phyloP scores from a whole-genome alignment of 2,888 invertebrate species.

The Synergus japonicus region DNA sequence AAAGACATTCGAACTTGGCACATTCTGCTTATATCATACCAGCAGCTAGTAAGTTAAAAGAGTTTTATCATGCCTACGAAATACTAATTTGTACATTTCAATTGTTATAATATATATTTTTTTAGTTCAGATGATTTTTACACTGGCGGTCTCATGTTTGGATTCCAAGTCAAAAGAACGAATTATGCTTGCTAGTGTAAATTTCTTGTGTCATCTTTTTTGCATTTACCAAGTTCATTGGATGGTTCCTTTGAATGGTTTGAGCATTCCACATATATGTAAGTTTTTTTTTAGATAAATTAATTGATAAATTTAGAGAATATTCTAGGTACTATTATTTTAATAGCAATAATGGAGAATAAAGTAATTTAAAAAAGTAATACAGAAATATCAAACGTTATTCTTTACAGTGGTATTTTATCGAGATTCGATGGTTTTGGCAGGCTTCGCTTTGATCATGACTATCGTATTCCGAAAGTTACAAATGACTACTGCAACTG shows the following conservation, averaged over 20 bases:
- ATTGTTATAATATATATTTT: constrained; percentile 49
- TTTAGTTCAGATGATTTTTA: constrained; percentile 80
- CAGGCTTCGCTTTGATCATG: constrained; percentile 66
- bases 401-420: constrained; percentile 69
- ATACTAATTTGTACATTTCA: constrained; percentile 9
- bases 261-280: constrained; percentile 81
- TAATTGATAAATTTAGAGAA: background rate
- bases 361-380: background rate
- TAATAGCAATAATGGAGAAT: background rate
- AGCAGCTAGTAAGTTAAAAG: constrained; percentile 71
- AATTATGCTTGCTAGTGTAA: constrained; percentile 80
- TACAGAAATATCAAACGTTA: background rate
- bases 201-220: constrained; percentile 82
- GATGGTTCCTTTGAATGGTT: constrained; percentile 81
- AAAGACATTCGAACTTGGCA: constrained; percentile 80
- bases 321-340: background rate
- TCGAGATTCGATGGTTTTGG: constrained; percentile 66
- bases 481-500: constrained; percentile 58
- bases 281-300: constrained; percentile 59
- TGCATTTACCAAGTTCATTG: constrained; percentile 81
- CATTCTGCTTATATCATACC: constrained; percentile 81
- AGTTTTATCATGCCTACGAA: background rate
- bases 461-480: constrained; percentile 70
- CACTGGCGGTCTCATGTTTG: constrained; percentile 80
- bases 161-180: constrained; percentile 81